phyloP scores from a whole-genome alignment of 2,888 invertebrate species.

The Andrena bucephala region DNA sequence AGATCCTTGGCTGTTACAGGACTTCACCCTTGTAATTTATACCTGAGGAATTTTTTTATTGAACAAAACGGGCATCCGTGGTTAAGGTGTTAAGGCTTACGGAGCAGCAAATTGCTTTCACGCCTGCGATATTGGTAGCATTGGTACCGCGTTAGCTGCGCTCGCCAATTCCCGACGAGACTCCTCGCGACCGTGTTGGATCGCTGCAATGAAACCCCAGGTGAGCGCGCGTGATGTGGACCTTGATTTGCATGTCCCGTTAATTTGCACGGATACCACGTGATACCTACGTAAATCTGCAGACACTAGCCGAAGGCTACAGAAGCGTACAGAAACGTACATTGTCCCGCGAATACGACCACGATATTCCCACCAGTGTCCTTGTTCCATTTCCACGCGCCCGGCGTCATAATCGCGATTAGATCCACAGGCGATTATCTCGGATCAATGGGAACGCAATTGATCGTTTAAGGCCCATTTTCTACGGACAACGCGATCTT shows the following conservation, averaged over 20 bases:
- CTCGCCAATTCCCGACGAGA: background rate
- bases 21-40: background rate
- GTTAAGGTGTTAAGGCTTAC: background rate
- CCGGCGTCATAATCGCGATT: too few relatives aligned
- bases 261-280: background rate
- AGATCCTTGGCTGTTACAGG: background rate
- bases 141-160: background rate
- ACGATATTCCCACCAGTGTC: too few relatives aligned
- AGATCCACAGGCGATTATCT: too few relatives aligned
- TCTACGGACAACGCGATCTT: conserved; percentile 60
- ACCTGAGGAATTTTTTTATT: background rate
- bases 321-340: too few relatives aligned
- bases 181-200: background rate
- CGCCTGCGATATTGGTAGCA: background rate
- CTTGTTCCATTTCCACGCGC: too few relatives aligned
- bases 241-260: conserved; percentile 1
- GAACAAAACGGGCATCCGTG: background rate
- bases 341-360: too few relatives aligned
- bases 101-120: background rate
- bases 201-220: background rate
- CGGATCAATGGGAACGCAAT: too few relatives aligned
- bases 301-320: too few relatives aligned
- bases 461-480: conserved; percentile 28
- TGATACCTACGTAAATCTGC: too few relatives aligned
- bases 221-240: background rate